phyloP scores from a whole-genome alignment of 2,113 vertebrate species.

The Cromileptes altivelis region DNA sequence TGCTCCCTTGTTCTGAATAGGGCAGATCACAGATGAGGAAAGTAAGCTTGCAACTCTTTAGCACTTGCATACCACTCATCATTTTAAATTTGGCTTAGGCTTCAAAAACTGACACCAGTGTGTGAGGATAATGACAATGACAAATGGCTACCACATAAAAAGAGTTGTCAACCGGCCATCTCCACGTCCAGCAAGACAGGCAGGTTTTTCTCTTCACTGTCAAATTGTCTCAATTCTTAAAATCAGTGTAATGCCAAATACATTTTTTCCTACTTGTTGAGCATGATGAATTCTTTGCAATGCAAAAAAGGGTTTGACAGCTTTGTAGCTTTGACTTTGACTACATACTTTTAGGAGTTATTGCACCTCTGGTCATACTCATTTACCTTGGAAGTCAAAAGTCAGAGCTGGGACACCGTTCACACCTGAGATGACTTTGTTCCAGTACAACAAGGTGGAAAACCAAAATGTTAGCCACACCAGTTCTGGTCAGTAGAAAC shows the following conservation, averaged over 20 bases:
- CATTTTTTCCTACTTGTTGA: slow-evolving; percentile 8
- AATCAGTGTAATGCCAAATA: neutral
- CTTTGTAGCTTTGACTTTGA: neutral
- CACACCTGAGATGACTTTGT: too few relatives aligned
- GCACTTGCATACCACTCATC: slow-evolving; percentile 44
- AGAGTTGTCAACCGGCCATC: neutral
- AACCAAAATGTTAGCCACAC: too few relatives aligned
- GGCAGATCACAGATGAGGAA: slow-evolving; percentile 24
- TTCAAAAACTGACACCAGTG: slow-evolving; percentile 33
- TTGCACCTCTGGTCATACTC: neutral
- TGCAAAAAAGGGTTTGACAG: neutral
- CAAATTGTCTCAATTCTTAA: neutral
- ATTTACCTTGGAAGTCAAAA: too few relatives aligned
- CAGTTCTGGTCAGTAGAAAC: too few relatives aligned
- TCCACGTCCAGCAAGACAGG: neutral
- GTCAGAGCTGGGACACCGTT: too few relatives aligned
- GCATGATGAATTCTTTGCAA: slow-evolving; percentile 6
- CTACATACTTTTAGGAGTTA: neutral
- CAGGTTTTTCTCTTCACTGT: slow-evolving; percentile 10
- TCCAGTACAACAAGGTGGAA: too few relatives aligned
- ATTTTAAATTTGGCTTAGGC: slow-evolving; percentile 38
- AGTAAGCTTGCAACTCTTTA: slow-evolving; percentile 17
- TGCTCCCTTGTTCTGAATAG: slow-evolving; percentile 28
- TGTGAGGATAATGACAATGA: slow-evolving; percentile 47
- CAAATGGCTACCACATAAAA: slow-evolving; percentile 27